These are phyloP conservation scores for Asarcornis scutulata DNA, from an alignment of 2,113 vertebrate genomes.

Conservation along the genomic window DNA sequence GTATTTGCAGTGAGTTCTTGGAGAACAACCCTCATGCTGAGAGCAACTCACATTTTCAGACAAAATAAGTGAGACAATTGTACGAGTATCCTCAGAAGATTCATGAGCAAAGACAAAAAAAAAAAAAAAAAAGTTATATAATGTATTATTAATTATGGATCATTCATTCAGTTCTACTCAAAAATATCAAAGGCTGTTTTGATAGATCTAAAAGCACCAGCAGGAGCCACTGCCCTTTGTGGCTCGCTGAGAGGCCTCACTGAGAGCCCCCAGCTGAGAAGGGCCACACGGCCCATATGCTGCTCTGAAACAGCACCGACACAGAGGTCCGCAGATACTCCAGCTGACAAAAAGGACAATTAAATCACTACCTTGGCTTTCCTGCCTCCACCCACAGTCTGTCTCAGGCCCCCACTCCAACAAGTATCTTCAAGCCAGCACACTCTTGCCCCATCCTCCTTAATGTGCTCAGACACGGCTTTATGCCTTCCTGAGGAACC, in stretches of 20 bases:
- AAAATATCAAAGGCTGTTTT: constrained; percentile 20
- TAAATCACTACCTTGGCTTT: neutral
- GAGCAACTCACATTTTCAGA: neutral
- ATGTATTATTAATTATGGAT: constrained; percentile 11
- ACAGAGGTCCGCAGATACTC: neutral
- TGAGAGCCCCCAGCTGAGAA: neutral
- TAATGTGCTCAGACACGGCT: neutral
- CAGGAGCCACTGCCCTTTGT: constrained; percentile 6
- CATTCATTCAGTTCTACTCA: neutral
- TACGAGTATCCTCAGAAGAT: neutral
- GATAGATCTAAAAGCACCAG: constrained; percentile 20
- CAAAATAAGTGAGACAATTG: neutral
- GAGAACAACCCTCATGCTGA: neutral
- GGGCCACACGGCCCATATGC: neutral
- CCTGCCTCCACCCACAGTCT: neutral
- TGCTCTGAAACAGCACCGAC: neutral
- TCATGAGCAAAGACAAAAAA: neutral
- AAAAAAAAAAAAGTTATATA: neutral
- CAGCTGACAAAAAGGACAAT: neutral
- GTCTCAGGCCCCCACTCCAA: neutral
- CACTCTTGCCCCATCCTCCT: neutral
- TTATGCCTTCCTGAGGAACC: neutral
- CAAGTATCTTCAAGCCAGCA: neutral
- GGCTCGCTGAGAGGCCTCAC: neutral
- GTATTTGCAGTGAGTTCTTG: neutral